These are phyloP conservation scores for Lamellibrachia luymesi DNA, from an alignment of 1,140 invertebrate species.

Conservation along the genomic window DNA sequence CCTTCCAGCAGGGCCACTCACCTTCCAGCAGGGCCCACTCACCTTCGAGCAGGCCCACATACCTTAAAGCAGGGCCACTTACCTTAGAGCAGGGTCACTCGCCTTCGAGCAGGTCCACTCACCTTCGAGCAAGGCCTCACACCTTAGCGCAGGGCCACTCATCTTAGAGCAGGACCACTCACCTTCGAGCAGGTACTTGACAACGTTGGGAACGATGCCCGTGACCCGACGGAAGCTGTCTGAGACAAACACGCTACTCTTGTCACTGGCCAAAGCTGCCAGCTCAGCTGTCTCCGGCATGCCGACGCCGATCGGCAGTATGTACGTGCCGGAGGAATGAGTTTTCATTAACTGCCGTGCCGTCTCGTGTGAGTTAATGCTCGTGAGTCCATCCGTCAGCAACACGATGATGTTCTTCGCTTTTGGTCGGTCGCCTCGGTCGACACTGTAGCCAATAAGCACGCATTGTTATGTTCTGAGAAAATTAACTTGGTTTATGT, in stretches of 20 bases:
- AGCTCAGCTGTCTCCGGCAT: conserved; percentile 4
- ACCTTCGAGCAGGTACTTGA: conserved; percentile 23
- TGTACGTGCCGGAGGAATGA: conserved; percentile 13
- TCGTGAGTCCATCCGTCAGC: conserved; percentile 14
- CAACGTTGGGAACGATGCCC: not conserved
- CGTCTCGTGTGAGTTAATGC: conserved; percentile 6
- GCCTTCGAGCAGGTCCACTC: not conserved
- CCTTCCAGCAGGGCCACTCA: too few species aligned
- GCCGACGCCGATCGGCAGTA: conserved; percentile 21
- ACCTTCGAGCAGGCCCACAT: not conserved
- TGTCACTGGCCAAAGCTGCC: conserved; percentile 15
- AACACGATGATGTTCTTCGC: conserved; percentile 23
- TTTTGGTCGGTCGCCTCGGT: conserved; percentile 15
- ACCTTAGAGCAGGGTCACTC: not conserved
- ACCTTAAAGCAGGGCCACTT: not conserved
- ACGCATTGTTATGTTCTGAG: not conserved
- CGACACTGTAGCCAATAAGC: not conserved
- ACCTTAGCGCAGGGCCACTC: not conserved
- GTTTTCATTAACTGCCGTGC: conserved; percentile 13
- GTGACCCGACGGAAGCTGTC: conserved; percentile 11
- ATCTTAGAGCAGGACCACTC: not conserved
- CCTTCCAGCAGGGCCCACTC: too few species aligned
- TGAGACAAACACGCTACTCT: conserved; percentile 1
- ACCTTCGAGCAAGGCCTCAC: not conserved
- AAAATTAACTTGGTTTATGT: not conserved